phyloP scores from a whole-genome alignment of 2,797 vertebrate species.

The Naso thynnoides region DNA sequence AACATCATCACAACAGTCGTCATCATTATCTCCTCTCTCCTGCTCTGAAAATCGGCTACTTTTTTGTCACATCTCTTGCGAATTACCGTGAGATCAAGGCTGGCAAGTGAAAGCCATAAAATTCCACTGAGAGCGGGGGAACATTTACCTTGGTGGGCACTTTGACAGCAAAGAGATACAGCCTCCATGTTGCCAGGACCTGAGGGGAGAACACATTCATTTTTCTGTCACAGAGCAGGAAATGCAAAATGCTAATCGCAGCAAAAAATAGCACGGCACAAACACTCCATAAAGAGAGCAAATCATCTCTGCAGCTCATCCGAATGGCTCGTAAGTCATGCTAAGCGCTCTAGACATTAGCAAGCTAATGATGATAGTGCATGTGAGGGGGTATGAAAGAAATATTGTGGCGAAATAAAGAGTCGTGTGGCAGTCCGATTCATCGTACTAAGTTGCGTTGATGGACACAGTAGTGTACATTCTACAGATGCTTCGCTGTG shows the following conservation, averaged over 20 bases:
- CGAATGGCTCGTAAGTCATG: slow-evolving; percentile 64
- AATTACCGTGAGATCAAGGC: slow-evolving; percentile 68
- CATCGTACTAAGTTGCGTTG: slow-evolving; percentile 46
- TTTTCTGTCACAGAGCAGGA: slow-evolving; percentile 74
- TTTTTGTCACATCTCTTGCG: slow-evolving; percentile 39
- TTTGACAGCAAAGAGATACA: slow-evolving; percentile 92
- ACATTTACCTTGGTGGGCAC: slow-evolving; percentile 91
- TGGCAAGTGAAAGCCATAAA: slow-evolving; percentile 68
- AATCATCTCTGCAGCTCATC: slow-evolving; percentile 68
- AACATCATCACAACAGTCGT: slow-evolving; percentile 50
- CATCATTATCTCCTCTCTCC: slow-evolving; percentile 45
- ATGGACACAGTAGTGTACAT: slow-evolving; percentile 52
- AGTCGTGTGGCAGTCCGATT: slow-evolving; percentile 55
- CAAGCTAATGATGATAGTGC: slow-evolving; percentile 61
- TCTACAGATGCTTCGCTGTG: slow-evolving; percentile 53
- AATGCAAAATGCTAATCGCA: slow-evolving; percentile 75
- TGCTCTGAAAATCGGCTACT: slow-evolving; percentile 33
- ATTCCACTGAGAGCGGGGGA: slow-evolving; percentile 50
- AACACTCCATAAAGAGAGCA: slow-evolving; percentile 68
- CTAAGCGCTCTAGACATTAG: slow-evolving; percentile 70
- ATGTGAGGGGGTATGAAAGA: slow-evolving; percentile 18
- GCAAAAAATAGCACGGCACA: slow-evolving; percentile 70
- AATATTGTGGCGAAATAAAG: slow-evolving; percentile 45
- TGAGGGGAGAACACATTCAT: slow-evolving; percentile 79
- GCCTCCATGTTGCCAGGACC: slow-evolving; percentile 92